Base-by-base conservation (phyloP, 2,888 invertebrate genomes). In the Dermolepida albohirtum region DNA sequence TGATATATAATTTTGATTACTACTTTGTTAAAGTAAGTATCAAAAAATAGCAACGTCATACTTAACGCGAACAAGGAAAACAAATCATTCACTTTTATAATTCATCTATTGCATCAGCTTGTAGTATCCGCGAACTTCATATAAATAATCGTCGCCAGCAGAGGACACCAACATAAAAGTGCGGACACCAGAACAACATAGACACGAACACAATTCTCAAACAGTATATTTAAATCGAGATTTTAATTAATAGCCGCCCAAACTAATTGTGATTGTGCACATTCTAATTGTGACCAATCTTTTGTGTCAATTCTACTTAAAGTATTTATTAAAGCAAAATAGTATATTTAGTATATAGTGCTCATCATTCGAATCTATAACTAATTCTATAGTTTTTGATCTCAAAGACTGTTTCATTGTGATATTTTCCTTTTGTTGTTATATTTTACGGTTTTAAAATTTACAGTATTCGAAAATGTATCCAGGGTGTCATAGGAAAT, bases 401-500 rank as follows among this genome's bases (percentile, higher is more conserved):
- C 44, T 29, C 8, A 27, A 59, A 59, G 59, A 59, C 59, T 59
- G 59, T 47, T 44, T 7, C 22, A 14, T 29, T 59, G 59, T 59
- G 59, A 59, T 59, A 59, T 59, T 59, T 44, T 59, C 44, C 27
- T 44, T 40, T 59, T 44, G 29, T 44, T 27, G n/a, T 8, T n/a
- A 11, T 54, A 40, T 39, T 54, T 40, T 54, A 40, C 59, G 59
- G 59, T 59, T 59, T 59, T 59, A 44, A 59, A 59, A 59, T 59
- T 59, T 59, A 12, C 59, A 59, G 59, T 59, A 59, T 59, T 59
- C 59, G 29, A 59, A 59, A 59, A 59, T 59, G 59, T 59, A 44
- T 44, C 59, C 59, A 59, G 44, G 59, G 59, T 44, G 43, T 59
- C 44, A 44, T 59, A 59, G 47, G 44, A 59, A 59, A 59, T 44